Conservation (phyloP, 2,113 vertebrate genomes). For the Suricata suricatta region DNA sequence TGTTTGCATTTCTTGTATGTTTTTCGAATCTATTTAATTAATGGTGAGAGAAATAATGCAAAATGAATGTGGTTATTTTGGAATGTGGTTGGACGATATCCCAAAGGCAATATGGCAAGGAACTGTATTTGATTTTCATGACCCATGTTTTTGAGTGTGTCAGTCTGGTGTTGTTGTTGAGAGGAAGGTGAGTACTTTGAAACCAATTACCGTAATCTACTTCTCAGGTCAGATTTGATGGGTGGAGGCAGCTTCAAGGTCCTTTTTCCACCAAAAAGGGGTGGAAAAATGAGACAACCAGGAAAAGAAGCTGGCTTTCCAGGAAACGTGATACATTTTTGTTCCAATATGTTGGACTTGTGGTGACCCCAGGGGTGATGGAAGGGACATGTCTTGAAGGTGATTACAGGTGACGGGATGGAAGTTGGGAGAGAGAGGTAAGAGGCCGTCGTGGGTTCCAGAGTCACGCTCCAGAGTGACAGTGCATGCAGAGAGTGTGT, state of each 20-base stretch:
- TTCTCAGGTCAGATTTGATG: not conserved
- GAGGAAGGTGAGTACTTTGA: slow-evolving; percentile 71
- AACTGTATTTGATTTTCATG: not conserved
- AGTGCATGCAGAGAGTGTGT: not conserved
- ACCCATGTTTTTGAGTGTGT: not conserved
- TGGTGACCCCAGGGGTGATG: not conserved
- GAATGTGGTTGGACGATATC: not conserved
- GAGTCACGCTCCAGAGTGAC: not conserved
- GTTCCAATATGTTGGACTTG: not conserved
- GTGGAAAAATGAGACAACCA: not conserved
- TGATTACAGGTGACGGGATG: not conserved
- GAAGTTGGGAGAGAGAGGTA: not conserved
- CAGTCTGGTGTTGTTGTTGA: not conserved
- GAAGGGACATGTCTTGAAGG: not conserved
- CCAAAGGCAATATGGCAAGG: not conserved
- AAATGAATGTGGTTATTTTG: not conserved
- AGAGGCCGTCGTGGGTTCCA: not conserved
- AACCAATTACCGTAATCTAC: not conserved
- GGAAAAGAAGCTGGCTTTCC: not conserved
- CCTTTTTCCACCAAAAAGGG: not conserved
- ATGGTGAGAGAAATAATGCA: not conserved
- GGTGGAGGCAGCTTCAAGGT: not conserved
- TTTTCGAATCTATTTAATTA: slow-evolving; percentile 33
- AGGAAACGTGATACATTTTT: not conserved
- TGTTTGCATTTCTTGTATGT: slow-evolving; percentile 47